A percentile compares a stretch with the other conserved stretches of the same genome.
Conservation (phyloP, 2,113 vertebrate species). For the Pseudorhombus dupliciocellatus region DNA sequence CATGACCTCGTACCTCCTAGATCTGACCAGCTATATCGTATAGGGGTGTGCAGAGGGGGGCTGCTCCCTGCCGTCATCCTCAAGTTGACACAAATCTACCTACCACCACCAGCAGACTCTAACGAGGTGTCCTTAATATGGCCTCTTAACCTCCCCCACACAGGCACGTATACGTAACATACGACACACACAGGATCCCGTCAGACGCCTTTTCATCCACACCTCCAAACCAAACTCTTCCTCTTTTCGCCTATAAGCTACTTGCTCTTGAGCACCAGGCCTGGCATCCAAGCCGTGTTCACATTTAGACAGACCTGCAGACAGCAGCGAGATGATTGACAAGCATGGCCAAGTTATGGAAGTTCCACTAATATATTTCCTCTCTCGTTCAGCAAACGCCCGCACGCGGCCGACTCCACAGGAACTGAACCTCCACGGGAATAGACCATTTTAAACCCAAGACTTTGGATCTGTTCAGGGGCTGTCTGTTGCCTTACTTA, state of each 20-base stretch:
- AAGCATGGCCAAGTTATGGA: conserved; percentile 51
- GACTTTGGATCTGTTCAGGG: conserved; percentile 54
- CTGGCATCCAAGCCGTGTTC: conserved; percentile 72
- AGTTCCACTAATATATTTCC: conserved; percentile 51
- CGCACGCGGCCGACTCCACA: conserved; percentile 37
- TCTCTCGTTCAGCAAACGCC: conserved; percentile 42
- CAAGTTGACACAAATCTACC: conserved; percentile 74
- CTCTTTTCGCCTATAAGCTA: conserved; percentile 70
- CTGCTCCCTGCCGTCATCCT: conserved; percentile 51
- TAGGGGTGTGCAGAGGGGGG: conserved; percentile 73
- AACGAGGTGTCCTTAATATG: conserved; percentile 56
- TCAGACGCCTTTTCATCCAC: conserved; percentile 52
- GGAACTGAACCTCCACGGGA: conserved; percentile 50
- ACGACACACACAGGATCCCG: conserved; percentile 36
- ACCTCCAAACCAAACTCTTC: conserved; percentile 44
- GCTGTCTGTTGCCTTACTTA: conserved; percentile 37
- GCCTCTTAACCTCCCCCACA: conserved; percentile 52
- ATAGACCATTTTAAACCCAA: conserved; percentile 47
- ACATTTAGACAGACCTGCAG: conserved; percentile 54
- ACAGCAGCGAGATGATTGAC: conserved; percentile 54
- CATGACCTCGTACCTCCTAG: conserved; percentile 97
- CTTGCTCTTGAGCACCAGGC: conserved; percentile 68
- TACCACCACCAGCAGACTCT: conserved; percentile 74
- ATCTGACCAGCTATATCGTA: conserved; percentile 98
- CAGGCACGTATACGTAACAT: conserved; percentile 31